A percentile compares a stretch with the other conserved stretches of the same genome.
Conservation (phyloP, 1,140 invertebrate species). For the Monochamus saltuarius region DNA sequence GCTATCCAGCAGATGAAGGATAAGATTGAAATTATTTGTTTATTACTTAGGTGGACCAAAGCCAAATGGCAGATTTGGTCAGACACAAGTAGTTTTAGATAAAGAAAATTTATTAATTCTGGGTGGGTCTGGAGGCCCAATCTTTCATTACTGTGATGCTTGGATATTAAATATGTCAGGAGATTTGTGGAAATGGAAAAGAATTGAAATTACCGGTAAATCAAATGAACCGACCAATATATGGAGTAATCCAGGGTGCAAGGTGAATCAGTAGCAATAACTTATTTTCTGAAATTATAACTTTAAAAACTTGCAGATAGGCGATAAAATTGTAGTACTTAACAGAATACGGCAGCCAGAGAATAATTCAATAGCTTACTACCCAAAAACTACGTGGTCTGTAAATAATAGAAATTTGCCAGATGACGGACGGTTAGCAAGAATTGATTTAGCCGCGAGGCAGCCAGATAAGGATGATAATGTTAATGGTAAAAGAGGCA, state of each 20-base stretch:
- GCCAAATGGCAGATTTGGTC: conserved; percentile 84
- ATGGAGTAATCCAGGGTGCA: conserved; percentile 92
- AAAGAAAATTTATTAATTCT: conserved; percentile 71
- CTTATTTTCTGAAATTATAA: background rate
- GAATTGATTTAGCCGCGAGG: conserved; percentile 38
- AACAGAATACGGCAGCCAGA: conserved; percentile 58
- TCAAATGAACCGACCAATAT: conserved; percentile 80
- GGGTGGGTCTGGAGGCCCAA: conserved; percentile 63
- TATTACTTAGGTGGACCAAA: conserved; percentile 53
- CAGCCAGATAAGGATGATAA: conserved; percentile 63
- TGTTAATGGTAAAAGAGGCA: conserved; percentile 69
- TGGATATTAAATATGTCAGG: conserved; percentile 66
- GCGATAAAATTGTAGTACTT: conserved; percentile 66
- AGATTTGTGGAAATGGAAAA: conserved; percentile 77
- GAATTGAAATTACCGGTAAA: conserved; percentile 71
- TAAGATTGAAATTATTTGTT: background rate
- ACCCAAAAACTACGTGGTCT: conserved; percentile 43
- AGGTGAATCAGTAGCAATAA: conserved; percentile 55
- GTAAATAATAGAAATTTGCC: conserved; percentile 12
- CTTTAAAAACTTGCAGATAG: conserved; percentile 53
- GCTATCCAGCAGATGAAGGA: too few species aligned
- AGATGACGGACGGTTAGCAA: conserved; percentile 34
- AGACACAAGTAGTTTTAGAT: conserved; percentile 78
- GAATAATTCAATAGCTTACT: conserved; percentile 45
- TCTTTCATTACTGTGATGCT: conserved; percentile 62